phyloP scores from a whole-genome alignment of 2,888 invertebrate genomes.

The Agrotis puta region DNA sequence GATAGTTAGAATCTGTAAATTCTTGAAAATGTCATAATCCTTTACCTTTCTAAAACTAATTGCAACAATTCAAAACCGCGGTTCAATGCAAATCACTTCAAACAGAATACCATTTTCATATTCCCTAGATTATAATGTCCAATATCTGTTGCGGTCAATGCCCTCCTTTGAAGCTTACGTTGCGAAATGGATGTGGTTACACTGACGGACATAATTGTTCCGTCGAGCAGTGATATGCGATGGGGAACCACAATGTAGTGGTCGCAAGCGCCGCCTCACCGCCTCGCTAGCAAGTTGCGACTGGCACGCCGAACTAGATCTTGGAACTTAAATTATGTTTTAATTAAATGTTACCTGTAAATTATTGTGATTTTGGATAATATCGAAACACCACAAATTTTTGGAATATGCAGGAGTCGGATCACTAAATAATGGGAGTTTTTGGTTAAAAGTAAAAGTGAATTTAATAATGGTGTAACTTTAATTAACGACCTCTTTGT shows the following conservation, averaged over 20 bases:
- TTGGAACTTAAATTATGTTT: constrained; percentile 50
- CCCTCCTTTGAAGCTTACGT: constrained; percentile 57
- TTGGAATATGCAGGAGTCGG: no score
- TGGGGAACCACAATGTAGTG: constrained; percentile 71
- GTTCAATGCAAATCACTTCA: constrained; percentile 17
- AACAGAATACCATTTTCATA: constrained; percentile 36
- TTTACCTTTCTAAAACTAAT: neutral
- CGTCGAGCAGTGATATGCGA: constrained; percentile 68
- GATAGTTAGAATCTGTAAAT: neutral
- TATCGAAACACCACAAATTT: no score
- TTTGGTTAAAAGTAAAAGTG: no score
- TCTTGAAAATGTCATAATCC: neutral
- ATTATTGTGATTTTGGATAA: neutral
- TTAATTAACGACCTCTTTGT: no score
- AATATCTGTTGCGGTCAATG: constrained; percentile 51
- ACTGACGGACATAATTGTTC: constrained; percentile 74
- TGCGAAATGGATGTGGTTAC: constrained; percentile 71
- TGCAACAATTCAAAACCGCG: constrained; percentile 1
- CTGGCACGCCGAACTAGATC: constrained; percentile 37
- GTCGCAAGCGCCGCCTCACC: constrained; percentile 55
- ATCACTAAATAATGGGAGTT: no score
- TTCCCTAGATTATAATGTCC: constrained; percentile 53
- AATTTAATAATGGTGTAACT: no score
- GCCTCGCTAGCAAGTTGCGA: constrained; percentile 1
- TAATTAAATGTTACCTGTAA: constrained; percentile 31